Evolutionary conservation across 37 sponge, comb jelly and placozoan genomes (phyloP).

Genomic region (Cladorhizidae sp.): DNA sequence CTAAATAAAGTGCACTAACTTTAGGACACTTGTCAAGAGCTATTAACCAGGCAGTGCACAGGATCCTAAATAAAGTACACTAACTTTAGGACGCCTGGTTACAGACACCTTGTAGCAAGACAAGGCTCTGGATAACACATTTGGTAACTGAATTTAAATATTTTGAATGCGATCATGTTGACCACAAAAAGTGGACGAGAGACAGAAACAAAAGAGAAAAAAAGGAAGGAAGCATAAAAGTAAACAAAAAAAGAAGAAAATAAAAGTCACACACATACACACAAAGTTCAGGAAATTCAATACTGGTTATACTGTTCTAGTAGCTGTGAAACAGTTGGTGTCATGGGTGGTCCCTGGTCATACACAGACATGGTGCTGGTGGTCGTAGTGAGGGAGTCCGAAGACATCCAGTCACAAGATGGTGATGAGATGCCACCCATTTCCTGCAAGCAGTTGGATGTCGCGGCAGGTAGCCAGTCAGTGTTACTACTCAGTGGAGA

Average conservation of each 20-base stretch:
- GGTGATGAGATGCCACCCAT: neutral
- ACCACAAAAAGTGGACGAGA: neutral
- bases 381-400: neutral
- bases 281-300: constrained; percentile 5
- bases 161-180: constrained; percentile 2
- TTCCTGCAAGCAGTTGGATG: neutral
- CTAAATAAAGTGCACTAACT: too few relatives aligned
- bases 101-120: too few relatives aligned
- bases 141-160: too few relatives aligned
- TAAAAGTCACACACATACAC: constrained; percentile 17
- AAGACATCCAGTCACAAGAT: neutral
- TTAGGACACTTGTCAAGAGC: too few relatives aligned
- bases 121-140: too few relatives aligned
- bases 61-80: too few relatives aligned
- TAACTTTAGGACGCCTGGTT: too few relatives aligned
- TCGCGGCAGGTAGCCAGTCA: constrained; percentile 10
- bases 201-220: neutral
- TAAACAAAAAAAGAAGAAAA: neutral
- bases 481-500: neutral
- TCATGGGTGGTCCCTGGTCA: constrained; percentile 26
- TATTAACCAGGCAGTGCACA: too few relatives aligned
- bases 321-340: constrained; percentile 17
- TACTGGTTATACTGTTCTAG: constrained; percentile 17
- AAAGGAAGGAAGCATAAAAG: neutral
- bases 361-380: neutral